Conservation (phyloP, 2,113 vertebrate species). For the Sakesphorus luctuosus region DNA sequence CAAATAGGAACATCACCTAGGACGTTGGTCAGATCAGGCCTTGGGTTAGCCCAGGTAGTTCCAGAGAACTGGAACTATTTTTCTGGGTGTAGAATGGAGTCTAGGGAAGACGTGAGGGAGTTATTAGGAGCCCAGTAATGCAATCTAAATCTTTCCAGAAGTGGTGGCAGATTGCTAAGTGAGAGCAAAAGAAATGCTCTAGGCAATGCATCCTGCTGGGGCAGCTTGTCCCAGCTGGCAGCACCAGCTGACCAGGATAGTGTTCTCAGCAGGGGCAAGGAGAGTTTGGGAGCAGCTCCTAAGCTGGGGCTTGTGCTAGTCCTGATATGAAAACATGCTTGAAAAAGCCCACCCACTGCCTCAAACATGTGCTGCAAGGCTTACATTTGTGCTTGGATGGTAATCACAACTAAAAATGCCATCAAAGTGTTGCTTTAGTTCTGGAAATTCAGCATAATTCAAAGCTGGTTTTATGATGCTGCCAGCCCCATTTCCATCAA, state of each 20-base stretch:
- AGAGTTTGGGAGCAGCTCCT: neutral
- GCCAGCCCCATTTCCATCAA: conserved; percentile 17
- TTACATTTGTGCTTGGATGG: neutral
- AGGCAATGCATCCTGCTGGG: neutral
- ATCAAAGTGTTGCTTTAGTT: conserved; percentile 17
- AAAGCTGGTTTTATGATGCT: neutral
- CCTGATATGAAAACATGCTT: neutral
- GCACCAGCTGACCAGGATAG: rapidly evolving
- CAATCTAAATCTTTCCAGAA: neutral
- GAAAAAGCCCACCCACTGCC: neutral
- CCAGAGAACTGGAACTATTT: neutral
- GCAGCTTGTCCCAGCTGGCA: neutral
- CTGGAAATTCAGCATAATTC: conserved; percentile 35
- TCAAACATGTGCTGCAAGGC: neutral
- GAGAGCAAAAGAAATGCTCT: neutral
- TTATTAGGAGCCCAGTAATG: neutral
- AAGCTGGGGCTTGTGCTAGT: neutral
- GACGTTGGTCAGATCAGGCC: neutral
- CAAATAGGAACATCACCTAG: neutral
- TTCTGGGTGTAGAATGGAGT: neutral
- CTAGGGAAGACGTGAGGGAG: neutral
- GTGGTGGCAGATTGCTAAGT: neutral
- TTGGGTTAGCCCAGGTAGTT: rapidly evolving
- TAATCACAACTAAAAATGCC: conserved; percentile 12
- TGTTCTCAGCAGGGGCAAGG: neutral